Evolutionary conservation across 2,888 invertebrate genomes (phyloP).

Genomic region (Andricus quercusramuli): DNA sequence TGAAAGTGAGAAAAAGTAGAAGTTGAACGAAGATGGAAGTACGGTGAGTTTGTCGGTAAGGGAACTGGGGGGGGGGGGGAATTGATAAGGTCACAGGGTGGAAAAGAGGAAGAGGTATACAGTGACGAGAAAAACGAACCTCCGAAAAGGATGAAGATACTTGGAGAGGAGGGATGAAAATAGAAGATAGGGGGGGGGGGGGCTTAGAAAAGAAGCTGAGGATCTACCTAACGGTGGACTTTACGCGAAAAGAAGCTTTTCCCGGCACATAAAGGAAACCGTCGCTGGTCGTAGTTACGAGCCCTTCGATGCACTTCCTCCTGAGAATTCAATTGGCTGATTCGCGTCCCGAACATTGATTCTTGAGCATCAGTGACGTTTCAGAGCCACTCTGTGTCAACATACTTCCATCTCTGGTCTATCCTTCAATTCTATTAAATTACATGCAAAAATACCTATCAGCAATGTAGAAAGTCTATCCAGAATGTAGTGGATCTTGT

Average conservation of each 20-base stretch:
- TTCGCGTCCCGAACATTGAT: slow-evolving; percentile 6
- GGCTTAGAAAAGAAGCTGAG: slow-evolving; percentile 1
- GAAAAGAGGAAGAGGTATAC: slow-evolving; percentile 10
- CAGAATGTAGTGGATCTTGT: too few relatives aligned
- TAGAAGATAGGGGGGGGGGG: not conserved
- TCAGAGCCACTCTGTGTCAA: not conserved
- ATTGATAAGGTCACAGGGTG: not conserved
- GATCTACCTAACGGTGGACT: slow-evolving; percentile 16
- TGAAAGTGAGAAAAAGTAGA: slow-evolving; percentile 38
- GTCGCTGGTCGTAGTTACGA: slow-evolving; percentile 40
- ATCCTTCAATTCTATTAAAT: not conserved
- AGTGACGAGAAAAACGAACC: not conserved
- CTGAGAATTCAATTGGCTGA: slow-evolving; percentile 20
- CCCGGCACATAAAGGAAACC: slow-evolving; percentile 45
- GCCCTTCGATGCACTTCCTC: slow-evolving; percentile 15
- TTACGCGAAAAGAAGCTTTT: slow-evolving; percentile 44
- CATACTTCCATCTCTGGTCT: not conserved
- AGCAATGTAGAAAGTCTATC: not conserved
- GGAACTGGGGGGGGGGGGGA: slow-evolving; percentile 37
- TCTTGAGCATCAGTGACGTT: slow-evolving; percentile 10
- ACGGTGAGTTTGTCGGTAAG: slow-evolving; percentile 18
- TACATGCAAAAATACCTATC: not conserved
- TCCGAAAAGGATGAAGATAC: slow-evolving; percentile 2
- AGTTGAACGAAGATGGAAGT: slow-evolving; percentile 20
- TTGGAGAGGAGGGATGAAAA: slow-evolving; percentile 15